Base-by-base conservation (phyloP, 2,113 vertebrate species). In the Gadus macrocephalus region DNA sequence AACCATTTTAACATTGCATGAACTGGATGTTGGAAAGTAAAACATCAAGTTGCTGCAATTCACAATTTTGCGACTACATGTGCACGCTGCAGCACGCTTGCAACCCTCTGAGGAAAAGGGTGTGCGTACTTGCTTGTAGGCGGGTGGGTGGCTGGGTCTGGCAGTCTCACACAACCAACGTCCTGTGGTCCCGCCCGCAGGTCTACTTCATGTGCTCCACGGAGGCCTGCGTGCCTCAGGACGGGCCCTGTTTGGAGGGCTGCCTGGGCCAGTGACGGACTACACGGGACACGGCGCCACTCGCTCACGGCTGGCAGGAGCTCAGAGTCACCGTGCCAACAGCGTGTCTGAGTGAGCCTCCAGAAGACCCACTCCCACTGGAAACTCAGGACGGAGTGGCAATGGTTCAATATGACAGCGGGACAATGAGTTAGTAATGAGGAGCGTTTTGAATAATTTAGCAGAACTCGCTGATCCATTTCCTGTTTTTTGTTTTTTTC, bases 171-270 rank as follows among this genome's bases (percentile, higher is more conserved):
- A 49, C 42, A 14, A 9, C 42, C 42, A 49, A 49, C 11, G 42
- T 42, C 64, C 71, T 16, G 62, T 75, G 19, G 31, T 1, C 22
- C 72, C 42, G 28, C 19, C 63, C 60, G 69, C 83, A 93, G 92
- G 89, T 92, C 77, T 92, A 93, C 86, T 92, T 92, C 74, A 92
- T 93, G 91, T 93, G 92, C 77, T 90, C 91, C 0, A 91, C 91
- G 28, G 91, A 93, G 79, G 83, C 92, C 66, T 93, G 92, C 77
- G 91, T 88, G 0, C 87, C 87, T 2, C 80, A 25, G 25, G 87
- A 93, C 1, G 90, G 89, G 14, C 88, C 86, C 0, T 93, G 92
- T 78, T 81, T 91, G 1, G 92, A 92, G 55, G 92, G 90, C 72
- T 92, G 92, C 84, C 90, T 93, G 55, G 79, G 79, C 63, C 85